Percentiles rank a stretch among this genome's conserved stretches.
These are phyloP conservation scores for Falco berigora DNA, from an alignment of 2,797 vertebrate species.

Conservation along the genomic window DNA sequence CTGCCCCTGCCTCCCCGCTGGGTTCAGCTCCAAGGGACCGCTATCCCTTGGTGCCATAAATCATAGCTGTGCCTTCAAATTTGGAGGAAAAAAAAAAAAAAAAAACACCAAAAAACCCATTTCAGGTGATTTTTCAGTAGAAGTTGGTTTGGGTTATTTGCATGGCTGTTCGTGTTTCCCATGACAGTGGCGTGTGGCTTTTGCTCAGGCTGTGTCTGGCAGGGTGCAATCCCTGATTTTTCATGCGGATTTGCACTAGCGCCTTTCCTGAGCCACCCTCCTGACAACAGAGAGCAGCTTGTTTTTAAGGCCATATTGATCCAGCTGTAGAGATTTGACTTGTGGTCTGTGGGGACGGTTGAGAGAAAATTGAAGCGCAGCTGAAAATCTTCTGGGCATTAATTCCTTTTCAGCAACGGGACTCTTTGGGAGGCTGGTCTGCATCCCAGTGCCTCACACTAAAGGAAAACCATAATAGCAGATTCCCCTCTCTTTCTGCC, in stretches of 20 bases:
- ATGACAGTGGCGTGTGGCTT: neutral
- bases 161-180: accelerated
- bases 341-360: neutral
- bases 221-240: neutral
- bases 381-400: neutral
- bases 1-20: neutral
- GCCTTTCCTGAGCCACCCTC: neutral
- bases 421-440: neutral
- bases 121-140: neutral
- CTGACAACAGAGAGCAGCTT: neutral
- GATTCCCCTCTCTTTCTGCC: neutral
- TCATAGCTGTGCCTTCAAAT: neutral
- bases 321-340: neutral
- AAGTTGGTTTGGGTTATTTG: neutral
- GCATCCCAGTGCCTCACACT: neutral
- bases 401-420: neutral
- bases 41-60: neutral
- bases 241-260: neutral
- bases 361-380: neutral
- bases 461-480: neutral
- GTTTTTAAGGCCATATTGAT: neutral
- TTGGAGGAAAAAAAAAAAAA: neutral
- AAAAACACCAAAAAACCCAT: no score
- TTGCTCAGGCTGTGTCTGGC: neutral
- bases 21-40: neutral